Conservation (phyloP, 2,888 invertebrate species). For the Heteromyza rotundicornis region DNA sequence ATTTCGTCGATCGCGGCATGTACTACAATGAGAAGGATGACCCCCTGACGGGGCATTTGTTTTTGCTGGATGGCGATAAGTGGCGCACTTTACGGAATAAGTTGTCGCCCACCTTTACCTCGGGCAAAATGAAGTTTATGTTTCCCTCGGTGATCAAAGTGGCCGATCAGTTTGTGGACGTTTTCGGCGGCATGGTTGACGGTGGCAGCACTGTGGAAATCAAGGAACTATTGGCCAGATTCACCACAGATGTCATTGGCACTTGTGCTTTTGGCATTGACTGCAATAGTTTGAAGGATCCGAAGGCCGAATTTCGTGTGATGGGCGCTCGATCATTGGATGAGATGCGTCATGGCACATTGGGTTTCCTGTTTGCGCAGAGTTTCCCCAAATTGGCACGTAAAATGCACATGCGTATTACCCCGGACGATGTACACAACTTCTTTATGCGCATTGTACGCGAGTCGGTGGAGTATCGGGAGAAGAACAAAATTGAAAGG, state of each 20-base stretch:
- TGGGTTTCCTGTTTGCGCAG: conserved; percentile 25
- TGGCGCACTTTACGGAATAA: too few species aligned
- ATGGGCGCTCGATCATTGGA: conserved; percentile 36
- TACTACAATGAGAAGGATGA: too few species aligned
- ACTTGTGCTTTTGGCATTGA: too few species aligned
- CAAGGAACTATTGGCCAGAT: conserved; percentile 60
- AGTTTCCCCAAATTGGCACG: conserved; percentile 31
- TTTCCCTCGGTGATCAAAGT: too few species aligned
- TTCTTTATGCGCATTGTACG: conserved; percentile 58
- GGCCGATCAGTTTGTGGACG: too few species aligned
- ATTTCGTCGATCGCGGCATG: too few species aligned
- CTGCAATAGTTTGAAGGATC: too few species aligned
- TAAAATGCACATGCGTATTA: conserved; percentile 28
- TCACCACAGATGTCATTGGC: too few species aligned
- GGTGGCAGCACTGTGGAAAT: conserved; percentile 55
- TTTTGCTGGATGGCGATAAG: too few species aligned
- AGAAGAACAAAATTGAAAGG: conserved; percentile 55
- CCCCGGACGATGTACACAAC: conserved; percentile 36
- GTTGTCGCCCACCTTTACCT: too few species aligned
- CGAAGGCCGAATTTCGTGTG: conserved; percentile 49
- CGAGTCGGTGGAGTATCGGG: conserved; percentile 26
- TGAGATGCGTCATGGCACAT: conserved; percentile 25
- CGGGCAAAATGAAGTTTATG: too few species aligned
- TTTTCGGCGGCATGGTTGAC: conserved; percentile 18
- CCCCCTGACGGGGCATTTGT: too few species aligned